Evolutionary conservation across 92 coral and sea anemone species (phyloP), one percentile per base, ranked within the genome.

Genomic region (Paragorgia papillata): DNA sequence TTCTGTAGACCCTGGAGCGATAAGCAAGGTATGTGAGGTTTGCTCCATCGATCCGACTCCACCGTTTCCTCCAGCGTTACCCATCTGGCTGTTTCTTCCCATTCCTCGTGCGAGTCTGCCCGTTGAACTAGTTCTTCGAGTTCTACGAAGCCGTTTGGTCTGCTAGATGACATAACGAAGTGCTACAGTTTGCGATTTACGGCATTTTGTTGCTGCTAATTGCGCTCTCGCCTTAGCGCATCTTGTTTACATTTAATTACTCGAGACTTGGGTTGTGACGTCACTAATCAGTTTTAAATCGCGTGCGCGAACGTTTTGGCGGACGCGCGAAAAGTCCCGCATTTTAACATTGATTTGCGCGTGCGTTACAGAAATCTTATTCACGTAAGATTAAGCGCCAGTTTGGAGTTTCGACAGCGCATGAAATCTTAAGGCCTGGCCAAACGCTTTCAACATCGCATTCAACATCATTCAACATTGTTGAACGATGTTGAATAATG

Each of bases 11-110:
- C 90, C 20, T 82, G 68, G 73, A 74, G 85, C 21, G 89, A 79
- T 22, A 94, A 78, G 66, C 95, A 94, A 40, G 98, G 97, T 20
- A 94, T 79, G 80, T 94, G 97, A 25, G 98, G 98, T 79, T 94
- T 94, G 34, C 98, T 96, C 98, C 98, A 94, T 54, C 98, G 88
- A 79, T 94, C 85, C 18, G 97, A 92, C 49, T 94, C 98, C 10
- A 94, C 97, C 31, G 88, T 96, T 62, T 94, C 98, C 69, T 94
- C 98, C 62, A 91, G 89, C 62, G 92, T 94, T 39, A 94, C 90
- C 98, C 98, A 94, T 40, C 98, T 84, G 32, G 98, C 98, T 9
- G 95, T 89, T 71, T 94, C 98, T 89, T 94, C 92, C 98, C 98
- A 94, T 50, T 88, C 89, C 30, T 87, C 65, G 29, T 80, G 75